Evolutionary conservation across 1,140 invertebrate species (phyloP), one percentile per base, ranked within the genome.

Genomic region (Lasioglossum baleicum): DNA sequence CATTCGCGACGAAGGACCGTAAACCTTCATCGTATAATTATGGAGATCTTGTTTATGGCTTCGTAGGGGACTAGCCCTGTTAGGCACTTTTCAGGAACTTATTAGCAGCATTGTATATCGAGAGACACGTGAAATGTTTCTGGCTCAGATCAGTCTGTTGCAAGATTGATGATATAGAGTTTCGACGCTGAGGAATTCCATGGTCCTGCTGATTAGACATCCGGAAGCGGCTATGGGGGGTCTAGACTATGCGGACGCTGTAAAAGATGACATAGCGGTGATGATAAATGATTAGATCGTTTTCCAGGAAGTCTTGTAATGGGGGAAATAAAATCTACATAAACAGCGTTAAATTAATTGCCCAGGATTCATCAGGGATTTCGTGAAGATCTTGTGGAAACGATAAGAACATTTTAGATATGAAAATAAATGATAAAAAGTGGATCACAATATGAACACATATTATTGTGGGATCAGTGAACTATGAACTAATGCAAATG

Each of bases 251-350:
- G 56, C n/a, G 56, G 17, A 58, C 20, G 51, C 56, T 6, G 56
- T 58, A n/a, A 58, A 58, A 58, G 56, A n/a, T 58, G n/a, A 58
- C 20, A n/a, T 7, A 7, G 56, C 56, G 56, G 20, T 6, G n/a
- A 58, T 20, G 56, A 58, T 58, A 58, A 58, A 58, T n/a, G 56
- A 58, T 58, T 58, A n/a, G 56, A 58, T 58, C 7, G 56, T n/a
- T n/a, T 7, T 58, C 51, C 5, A 53, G 0, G 56, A 8, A 7
- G 6, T 58, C 7, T n/a, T 7, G 56, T 17, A 58, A 20, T n/a
- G 20, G 56, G 56, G 56, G 51, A 56, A 56, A 56, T 56, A 20
- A 7, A 56, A 20, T 58, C n/a, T 8, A 20, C 51, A 17, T 53
- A 20, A 15, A 53, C 17, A 2, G 2, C 3, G 51, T 4, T 17